phyloP scores from a whole-genome alignment of 2,113 vertebrate genomes.

The Microcebus griseorufus region DNA sequence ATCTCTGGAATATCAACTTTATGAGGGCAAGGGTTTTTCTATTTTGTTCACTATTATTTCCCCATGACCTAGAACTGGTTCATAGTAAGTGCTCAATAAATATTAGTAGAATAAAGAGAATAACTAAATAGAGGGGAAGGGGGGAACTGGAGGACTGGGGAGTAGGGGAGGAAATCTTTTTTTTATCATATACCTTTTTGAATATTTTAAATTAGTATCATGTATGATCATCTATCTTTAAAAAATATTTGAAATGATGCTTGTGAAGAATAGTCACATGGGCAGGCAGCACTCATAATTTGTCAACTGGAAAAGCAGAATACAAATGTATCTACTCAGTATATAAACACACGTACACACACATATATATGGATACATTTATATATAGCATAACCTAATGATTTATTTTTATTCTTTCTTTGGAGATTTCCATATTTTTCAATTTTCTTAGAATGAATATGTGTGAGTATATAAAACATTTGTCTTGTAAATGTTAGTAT shows the following conservation, averaged over 20 bases:
- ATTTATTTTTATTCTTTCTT: background rate
- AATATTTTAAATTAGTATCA: background rate
- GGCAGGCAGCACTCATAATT: background rate
- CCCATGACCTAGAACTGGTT: background rate
- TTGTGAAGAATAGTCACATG: background rate
- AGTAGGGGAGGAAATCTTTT: background rate
- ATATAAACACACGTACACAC: background rate
- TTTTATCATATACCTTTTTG: background rate
- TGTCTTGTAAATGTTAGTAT: background rate
- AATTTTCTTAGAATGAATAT: background rate
- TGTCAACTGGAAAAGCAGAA: slow-evolving; percentile 5
- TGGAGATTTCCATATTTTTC: background rate
- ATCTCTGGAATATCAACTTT: background rate
- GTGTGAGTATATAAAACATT: background rate
- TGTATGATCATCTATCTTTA: background rate
- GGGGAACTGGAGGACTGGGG: background rate
- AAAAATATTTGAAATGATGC: background rate
- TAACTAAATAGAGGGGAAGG: background rate
- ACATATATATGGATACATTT: background rate
- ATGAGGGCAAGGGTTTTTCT: background rate
- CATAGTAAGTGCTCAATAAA: background rate
- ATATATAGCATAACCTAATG: background rate
- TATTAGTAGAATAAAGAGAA: background rate
- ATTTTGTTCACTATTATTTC: background rate
- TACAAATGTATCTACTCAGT: background rate